Percentiles rank a stretch among this genome's conserved stretches.
These are phyloP conservation scores for Lutraria rhynchaena DNA, from an alignment of 1,140 invertebrate species.

Conservation along the genomic window DNA sequence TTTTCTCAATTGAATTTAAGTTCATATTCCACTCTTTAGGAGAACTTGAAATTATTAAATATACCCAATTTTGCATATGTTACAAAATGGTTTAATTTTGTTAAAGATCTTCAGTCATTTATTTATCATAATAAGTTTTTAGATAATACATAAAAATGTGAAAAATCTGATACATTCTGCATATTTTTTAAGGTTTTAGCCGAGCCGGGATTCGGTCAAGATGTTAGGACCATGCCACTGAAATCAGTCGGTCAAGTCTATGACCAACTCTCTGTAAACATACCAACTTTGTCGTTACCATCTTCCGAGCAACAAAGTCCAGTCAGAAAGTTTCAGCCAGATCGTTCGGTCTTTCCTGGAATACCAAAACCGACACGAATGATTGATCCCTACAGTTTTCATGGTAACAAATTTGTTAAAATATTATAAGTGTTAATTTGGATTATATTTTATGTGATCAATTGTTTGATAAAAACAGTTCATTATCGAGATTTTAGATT, in stretches of 20 bases:
- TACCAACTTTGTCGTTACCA: slow-evolving; percentile 66
- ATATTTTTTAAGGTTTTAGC: slow-evolving; percentile 85
- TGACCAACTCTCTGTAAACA: slow-evolving; percentile 72
- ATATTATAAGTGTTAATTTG: too few relatives aligned
- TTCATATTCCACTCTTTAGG: too few relatives aligned
- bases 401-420: too few relatives aligned
- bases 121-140: too few relatives aligned
- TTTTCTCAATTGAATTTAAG: too few relatives aligned
- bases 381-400: slow-evolving; percentile 20
- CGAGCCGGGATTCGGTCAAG: slow-evolving; percentile 70
- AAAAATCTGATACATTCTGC: not conserved
- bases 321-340: slow-evolving; percentile 52
- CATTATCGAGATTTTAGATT: too few relatives aligned
- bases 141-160: not conserved
- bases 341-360: not conserved
- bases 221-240: slow-evolving; percentile 59
- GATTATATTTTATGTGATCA: too few relatives aligned
- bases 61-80: too few relatives aligned
- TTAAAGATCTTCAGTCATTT: too few relatives aligned
- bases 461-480: too few relatives aligned
- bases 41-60: too few relatives aligned
- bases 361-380: slow-evolving; percentile 26
- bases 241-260: slow-evolving; percentile 18
- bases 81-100: too few relatives aligned
- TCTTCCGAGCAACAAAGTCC: slow-evolving; percentile 75